A percentile compares a stretch with the other conserved stretches of the same genome.
These are phyloP conservation scores for Cariama cristata DNA, from an alignment of 2,113 vertebrate species.

Conservation along the genomic window DNA sequence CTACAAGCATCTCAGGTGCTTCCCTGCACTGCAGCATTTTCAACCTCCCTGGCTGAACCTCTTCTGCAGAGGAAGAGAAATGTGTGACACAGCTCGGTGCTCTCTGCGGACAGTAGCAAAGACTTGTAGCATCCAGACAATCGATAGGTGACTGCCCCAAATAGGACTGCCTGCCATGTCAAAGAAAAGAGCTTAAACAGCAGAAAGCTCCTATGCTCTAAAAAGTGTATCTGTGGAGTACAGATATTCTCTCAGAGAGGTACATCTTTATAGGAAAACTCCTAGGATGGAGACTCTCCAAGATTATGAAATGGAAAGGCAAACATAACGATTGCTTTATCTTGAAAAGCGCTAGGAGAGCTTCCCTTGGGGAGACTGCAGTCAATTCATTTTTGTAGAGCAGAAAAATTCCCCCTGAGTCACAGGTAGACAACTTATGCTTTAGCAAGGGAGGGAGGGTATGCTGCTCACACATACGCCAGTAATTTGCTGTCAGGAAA, in stretches of 20 bases:
- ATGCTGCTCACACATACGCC: neutral
- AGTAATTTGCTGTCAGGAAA: slow-evolving; percentile 7
- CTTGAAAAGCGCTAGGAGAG: slow-evolving; percentile 5
- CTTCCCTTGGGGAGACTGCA: neutral
- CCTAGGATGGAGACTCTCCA: neutral
- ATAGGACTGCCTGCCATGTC: neutral
- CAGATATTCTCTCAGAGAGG: neutral
- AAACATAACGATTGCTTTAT: neutral
- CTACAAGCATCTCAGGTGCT: neutral
- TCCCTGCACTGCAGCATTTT: neutral
- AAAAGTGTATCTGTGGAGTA: neutral
- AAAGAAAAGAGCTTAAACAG: neutral
- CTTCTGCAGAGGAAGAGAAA: neutral
- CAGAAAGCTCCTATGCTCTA: neutral
- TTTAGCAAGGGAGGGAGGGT: neutral
- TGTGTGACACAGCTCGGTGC: fast-evolving
- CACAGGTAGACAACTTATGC: neutral
- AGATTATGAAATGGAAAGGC: slow-evolving; percentile 37
- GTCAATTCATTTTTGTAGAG: slow-evolving; percentile 23
- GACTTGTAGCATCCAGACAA: neutral
- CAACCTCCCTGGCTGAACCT: neutral
- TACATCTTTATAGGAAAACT: neutral
- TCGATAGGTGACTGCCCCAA: fast-evolving
- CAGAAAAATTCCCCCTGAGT: neutral
- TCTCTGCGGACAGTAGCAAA: neutral